Conservation (phyloP, 2,797 vertebrate species). For the Lerista edwardsae region DNA sequence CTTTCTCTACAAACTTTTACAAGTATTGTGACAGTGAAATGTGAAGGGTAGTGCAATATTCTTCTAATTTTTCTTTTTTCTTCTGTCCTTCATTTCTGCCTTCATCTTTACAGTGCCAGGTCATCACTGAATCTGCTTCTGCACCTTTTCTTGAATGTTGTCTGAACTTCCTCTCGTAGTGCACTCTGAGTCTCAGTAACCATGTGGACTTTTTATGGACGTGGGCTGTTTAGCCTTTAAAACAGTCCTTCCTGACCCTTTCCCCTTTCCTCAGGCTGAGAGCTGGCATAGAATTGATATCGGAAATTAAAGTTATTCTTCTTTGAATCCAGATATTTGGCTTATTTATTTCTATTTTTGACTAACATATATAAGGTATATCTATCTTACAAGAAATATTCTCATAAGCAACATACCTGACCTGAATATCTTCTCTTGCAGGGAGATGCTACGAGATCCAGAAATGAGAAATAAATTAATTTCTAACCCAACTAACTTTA, state of each 20-base stretch:
- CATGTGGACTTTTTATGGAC: slow-evolving; percentile 19
- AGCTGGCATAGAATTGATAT: slow-evolving; percentile 43
- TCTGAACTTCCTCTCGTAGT: slow-evolving; percentile 41
- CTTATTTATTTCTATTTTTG: slow-evolving; percentile 54
- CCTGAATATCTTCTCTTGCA: slow-evolving; percentile 77
- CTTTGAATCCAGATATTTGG: slow-evolving; percentile 43
- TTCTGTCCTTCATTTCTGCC: slow-evolving; percentile 62
- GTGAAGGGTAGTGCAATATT: slow-evolving; percentile 61
- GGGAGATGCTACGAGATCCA: slow-evolving; percentile 97
- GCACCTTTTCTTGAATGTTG: slow-evolving; percentile 56
- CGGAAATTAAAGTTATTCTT: slow-evolving; percentile 40
- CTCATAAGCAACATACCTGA: slow-evolving; percentile 38
- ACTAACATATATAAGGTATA: slow-evolving; percentile 36
- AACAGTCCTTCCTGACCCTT: slow-evolving; percentile 32
- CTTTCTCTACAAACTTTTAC: slow-evolving; percentile 57
- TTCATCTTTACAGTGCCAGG: slow-evolving; percentile 45
- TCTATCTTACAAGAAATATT: slow-evolving; percentile 21
- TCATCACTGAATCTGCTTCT: slow-evolving; percentile 54
- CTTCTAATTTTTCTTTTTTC: slow-evolving; percentile 61
- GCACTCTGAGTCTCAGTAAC: slow-evolving; percentile 42
- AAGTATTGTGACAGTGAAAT: slow-evolving; percentile 57
- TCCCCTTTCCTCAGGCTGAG: slow-evolving; percentile 35
- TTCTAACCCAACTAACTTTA: slow-evolving; percentile 99
- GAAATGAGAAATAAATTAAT: slow-evolving; percentile 99
- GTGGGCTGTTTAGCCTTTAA: slow-evolving; percentile 37